These are phyloP conservation scores for Phorcus lineatus DNA, from an alignment of 2,888 invertebrate species.

Conservation along the genomic window DNA sequence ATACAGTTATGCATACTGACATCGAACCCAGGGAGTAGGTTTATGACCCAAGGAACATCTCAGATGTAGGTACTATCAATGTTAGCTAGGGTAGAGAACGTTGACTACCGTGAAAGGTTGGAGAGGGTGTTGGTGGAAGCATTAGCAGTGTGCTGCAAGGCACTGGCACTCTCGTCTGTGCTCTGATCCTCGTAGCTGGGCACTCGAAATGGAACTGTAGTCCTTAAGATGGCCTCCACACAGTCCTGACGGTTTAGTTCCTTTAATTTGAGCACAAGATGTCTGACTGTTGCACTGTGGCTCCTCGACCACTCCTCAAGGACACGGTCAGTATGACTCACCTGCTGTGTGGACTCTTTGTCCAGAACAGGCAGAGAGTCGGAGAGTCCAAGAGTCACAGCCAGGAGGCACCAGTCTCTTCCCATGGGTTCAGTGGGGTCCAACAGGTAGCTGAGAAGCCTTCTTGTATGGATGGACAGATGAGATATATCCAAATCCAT, in stretches of 20 bases:
- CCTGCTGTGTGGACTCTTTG: constrained; percentile 55
- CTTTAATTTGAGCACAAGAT: constrained; percentile 79
- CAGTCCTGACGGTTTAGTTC: constrained; percentile 81
- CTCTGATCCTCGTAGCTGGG: constrained; percentile 63
- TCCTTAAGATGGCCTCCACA: constrained; percentile 79
- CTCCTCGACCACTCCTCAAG: constrained; percentile 78
- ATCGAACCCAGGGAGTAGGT: no score
- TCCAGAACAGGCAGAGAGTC: constrained; percentile 78
- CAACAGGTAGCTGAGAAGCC: constrained; percentile 76
- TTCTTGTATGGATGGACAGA: constrained; percentile 80
- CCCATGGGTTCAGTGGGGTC: constrained; percentile 79
- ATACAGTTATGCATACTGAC: no score
- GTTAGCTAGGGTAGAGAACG: no score
- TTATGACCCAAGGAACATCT: background rate
- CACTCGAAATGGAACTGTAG: constrained; percentile 65
- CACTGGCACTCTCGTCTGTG: constrained; percentile 58
- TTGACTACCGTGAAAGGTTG: constrained; percentile 63
- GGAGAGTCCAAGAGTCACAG: constrained; percentile 78
- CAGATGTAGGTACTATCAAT: background rate
- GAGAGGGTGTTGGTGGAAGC: constrained; percentile 69
- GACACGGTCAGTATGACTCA: constrained; percentile 73
- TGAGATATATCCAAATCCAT: constrained; percentile 80
- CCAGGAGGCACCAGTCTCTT: constrained; percentile 79
- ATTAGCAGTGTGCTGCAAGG: constrained; percentile 49
- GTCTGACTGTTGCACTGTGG: constrained; percentile 77